Conservation (phyloP, 2,113 vertebrate species). For the Sakesphorus luctuosus region DNA sequence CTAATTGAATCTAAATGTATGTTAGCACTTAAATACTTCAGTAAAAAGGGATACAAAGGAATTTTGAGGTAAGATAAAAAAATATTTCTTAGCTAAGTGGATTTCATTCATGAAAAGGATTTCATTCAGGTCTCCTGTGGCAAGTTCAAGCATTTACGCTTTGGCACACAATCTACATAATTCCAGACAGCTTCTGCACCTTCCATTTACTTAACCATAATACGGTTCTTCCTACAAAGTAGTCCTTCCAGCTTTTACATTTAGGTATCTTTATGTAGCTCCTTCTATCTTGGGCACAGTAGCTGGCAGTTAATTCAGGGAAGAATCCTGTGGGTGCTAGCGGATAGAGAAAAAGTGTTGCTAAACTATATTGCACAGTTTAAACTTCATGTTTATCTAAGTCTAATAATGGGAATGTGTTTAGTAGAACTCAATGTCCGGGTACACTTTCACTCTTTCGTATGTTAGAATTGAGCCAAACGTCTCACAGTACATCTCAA, state of each 20-base stretch:
- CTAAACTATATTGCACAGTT: background rate
- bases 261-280: background rate
- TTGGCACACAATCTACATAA: background rate
- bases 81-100: background rate
- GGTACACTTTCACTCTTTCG: background rate
- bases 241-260: background rate
- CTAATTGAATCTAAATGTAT: background rate
- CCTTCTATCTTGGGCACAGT: background rate
- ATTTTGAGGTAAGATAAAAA: background rate
- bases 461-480: background rate
- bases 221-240: background rate
- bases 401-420: background rate
- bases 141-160: background rate
- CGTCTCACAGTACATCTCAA: rapidly evolving
- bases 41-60: background rate
- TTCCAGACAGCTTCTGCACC: background rate
- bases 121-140: background rate
- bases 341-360: background rate
- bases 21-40: background rate
- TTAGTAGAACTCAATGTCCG: background rate
- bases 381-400: background rate
- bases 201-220: background rate
- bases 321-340: background rate
- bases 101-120: background rate
- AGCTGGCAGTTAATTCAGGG: background rate